Evolutionary conservation across 2,797 vertebrate genomes (phyloP).

Genomic region (Pyrrhura leucotis): DNA sequence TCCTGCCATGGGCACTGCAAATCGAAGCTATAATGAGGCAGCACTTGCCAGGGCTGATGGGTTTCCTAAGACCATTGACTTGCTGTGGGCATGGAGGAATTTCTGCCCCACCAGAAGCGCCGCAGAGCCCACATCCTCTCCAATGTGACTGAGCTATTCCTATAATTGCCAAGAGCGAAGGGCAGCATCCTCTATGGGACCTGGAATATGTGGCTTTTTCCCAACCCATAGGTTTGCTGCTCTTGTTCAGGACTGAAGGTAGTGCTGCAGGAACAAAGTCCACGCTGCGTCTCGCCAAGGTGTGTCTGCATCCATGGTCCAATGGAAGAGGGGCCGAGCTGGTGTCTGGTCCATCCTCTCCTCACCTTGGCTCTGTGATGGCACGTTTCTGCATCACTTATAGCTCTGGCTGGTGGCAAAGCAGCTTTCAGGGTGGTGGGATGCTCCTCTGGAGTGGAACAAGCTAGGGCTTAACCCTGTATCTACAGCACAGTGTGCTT

Average conservation of each 20-base stretch:
- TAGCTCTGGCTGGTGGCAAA: background rate
- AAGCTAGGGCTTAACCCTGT: background rate
- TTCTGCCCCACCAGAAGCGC: background rate
- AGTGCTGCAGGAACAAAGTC: background rate
- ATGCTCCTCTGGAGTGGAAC: background rate
- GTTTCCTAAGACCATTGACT: background rate
- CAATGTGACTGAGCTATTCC: rapidly evolving
- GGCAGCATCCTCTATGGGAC: rapidly evolving
- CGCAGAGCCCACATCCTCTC: background rate
- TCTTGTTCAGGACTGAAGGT: background rate
- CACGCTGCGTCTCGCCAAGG: background rate
- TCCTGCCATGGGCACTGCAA: background rate
- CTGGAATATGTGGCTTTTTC: background rate
- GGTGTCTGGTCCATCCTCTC: background rate
- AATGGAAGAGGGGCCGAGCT: background rate
- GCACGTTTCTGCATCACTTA: rapidly evolving
- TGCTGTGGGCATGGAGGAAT: background rate
- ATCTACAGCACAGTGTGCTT: background rate
- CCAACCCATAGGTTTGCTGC: background rate
- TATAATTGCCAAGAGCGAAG: rapidly evolving
- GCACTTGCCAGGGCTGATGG: background rate
- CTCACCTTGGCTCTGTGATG: rapidly evolving
- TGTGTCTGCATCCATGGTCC: background rate
- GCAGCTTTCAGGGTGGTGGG: background rate
- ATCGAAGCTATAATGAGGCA: rapidly evolving